Percentiles rank a stretch among this genome's conserved stretches.
These are phyloP conservation scores for Porites lutea DNA, from an alignment of 64 coral and sea anemone species.

Conservation along the genomic window DNA sequence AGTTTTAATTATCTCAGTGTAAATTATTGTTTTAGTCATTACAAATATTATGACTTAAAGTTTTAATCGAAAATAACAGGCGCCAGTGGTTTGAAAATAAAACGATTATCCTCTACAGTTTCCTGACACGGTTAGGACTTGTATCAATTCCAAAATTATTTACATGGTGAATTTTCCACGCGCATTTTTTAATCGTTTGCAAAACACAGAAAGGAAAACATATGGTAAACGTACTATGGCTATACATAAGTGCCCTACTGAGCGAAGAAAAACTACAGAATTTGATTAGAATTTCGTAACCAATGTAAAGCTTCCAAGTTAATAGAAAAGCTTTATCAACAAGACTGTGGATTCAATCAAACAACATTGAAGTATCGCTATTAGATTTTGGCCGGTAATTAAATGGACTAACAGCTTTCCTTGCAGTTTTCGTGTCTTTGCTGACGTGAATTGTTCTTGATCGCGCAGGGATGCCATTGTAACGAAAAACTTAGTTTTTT, in stretches of 20 bases:
- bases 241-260: not conserved
- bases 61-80: not conserved
- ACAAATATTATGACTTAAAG: not conserved
- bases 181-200: not conserved
- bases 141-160: not conserved
- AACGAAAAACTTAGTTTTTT: not conserved
- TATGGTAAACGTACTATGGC: not conserved
- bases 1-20: not conserved
- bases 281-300: not conserved
- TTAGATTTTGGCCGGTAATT: conserved; percentile 41
- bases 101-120: not conserved
- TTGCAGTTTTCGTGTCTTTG: not conserved
- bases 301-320: not conserved
- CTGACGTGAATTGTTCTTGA: not conserved
- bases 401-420: not conserved
- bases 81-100: not conserved
- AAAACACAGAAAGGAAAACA: not conserved
- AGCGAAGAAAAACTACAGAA: conserved; percentile 6
- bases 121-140: not conserved
- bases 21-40: not conserved
- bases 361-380: conserved; percentile 39
- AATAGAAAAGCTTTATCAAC: conserved; percentile 19
- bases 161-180: not conserved
- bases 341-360: conserved; percentile 6
- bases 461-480: not conserved